Evolutionary conservation across 2,113 vertebrate genomes (phyloP), one percentile per base, ranked within the genome.

Genomic region (Hiodon alosoides): DNA sequence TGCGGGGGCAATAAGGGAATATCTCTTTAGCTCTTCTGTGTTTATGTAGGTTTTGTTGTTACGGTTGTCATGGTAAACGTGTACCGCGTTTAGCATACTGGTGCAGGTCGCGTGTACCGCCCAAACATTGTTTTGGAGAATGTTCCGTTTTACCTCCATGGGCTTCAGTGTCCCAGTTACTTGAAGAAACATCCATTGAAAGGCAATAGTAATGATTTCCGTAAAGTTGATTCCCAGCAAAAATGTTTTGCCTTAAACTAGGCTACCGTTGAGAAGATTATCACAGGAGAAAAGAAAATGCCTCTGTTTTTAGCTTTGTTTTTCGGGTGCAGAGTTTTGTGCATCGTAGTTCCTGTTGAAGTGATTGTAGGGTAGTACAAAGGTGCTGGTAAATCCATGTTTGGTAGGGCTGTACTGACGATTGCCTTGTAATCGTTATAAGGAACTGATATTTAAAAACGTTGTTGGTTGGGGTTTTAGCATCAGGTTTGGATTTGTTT

Each of bases 161-260:
- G 80, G 72, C 78, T 62, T 67, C 31, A 14, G 17, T 77, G 78
- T 79, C 80, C 80, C 71, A 54, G 68, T 77, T 81, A 81, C 80
- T 81, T 81, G 80, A 81, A 81, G 75, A 75, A 50, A 17, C 73
- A 77, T 81, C 73, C 73, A 74, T 73, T 70, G 73, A 31, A 77
- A 79, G 80, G 78, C 75, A 79, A 81, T 76, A 79, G 78, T 57
- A 51, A 71, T 52, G n/a, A 58, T 59, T 57, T 69, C 65, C 71
- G 52, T 79, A 70, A 66, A 52, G 71, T 79, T 47, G 10, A n/a
- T 50, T 60, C 55, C 72, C 71, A 70, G 71, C 62, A 57, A 67
- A 31, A 31, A 79, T 53, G 50, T 61, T 59, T 69, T 79, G 75
- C 70, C 72, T 73, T 81, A 75, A 78, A 78, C 46, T 61, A 73